phyloP scores from a whole-genome alignment of 2,113 vertebrate genomes.

The Tupaia tana region DNA sequence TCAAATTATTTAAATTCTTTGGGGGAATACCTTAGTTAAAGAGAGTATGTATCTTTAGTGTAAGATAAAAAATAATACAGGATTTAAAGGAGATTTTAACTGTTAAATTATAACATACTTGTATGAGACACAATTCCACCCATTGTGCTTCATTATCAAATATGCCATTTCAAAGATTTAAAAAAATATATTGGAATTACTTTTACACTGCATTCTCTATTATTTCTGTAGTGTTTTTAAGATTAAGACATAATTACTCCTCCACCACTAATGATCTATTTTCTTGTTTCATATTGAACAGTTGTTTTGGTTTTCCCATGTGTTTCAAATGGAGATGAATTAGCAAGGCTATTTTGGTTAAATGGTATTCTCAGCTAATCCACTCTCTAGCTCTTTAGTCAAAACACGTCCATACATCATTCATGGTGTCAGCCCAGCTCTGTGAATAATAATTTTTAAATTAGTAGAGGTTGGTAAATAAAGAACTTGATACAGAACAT shows the following conservation, averaged over 20 bases:
- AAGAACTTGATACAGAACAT: slow-evolving; percentile 52
- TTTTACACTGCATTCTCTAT: slow-evolving; percentile 36
- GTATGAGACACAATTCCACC: background rate
- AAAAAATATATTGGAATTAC: slow-evolving; percentile 41
- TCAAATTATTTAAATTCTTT: slow-evolving; percentile 37
- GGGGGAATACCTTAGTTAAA: background rate
- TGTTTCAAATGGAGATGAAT: slow-evolving; percentile 65
- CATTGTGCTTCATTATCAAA: slow-evolving; percentile 28
- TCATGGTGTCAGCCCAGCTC: slow-evolving; percentile 56
- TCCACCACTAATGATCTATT: slow-evolving; percentile 28
- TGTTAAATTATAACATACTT: slow-evolving; percentile 16
- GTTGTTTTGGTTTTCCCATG: slow-evolving; percentile 45
- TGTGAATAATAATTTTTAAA: slow-evolving; percentile 66
- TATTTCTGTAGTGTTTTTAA: slow-evolving; percentile 47
- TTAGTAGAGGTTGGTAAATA: slow-evolving; percentile 62
- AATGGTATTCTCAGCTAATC: slow-evolving; percentile 44
- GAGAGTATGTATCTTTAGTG: slow-evolving; percentile 32
- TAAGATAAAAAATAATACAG: background rate
- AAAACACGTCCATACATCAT: slow-evolving; percentile 49
- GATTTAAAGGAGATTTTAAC: slow-evolving; percentile 13
- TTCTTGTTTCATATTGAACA: slow-evolving; percentile 16
- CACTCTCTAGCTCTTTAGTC: slow-evolving; percentile 45
- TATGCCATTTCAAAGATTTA: slow-evolving; percentile 45
- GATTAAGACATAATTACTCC: slow-evolving; percentile 46
- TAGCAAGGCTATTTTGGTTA: slow-evolving; percentile 56